Percentiles rank a stretch among this genome's conserved stretches.
phyloP scores from a whole-genome alignment of 1,140 invertebrate species.

The Monomorium pharaonis region DNA sequence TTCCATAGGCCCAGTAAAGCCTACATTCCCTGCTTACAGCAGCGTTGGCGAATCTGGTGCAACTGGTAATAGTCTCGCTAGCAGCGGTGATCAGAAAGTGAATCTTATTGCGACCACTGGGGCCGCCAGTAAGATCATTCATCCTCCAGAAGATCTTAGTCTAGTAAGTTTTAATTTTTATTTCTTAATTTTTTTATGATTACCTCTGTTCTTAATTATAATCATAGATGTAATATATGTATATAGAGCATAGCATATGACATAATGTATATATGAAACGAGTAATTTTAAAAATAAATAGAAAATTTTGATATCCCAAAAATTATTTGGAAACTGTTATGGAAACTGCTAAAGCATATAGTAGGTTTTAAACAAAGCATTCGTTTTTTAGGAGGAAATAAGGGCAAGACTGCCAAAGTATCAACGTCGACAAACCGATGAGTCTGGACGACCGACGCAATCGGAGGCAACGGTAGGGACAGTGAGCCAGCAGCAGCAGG shows the following conservation, averaged over 20 bases:
- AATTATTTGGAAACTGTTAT: background rate
- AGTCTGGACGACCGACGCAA: constrained; percentile 83
- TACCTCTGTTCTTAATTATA: background rate
- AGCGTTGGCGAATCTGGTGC: constrained; percentile 74
- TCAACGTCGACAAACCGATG: constrained; percentile 85
- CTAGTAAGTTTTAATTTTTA: constrained; percentile 86
- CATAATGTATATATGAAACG: background rate
- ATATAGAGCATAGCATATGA: no score
- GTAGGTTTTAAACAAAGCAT: constrained; percentile 6
- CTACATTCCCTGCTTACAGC: constrained; percentile 92
- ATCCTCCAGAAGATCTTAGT: constrained; percentile 97
- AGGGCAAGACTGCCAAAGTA: constrained; percentile 92
- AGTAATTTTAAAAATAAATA: background rate
- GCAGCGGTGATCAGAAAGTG: constrained; percentile 87
- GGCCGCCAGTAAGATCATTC: constrained; percentile 95
- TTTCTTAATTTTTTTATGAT: background rate
- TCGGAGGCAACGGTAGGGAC: constrained; percentile 85
- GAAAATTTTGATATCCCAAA: background rate
- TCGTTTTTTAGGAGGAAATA: constrained; percentile 90
- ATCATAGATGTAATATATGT: background rate
- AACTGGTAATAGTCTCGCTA: constrained; percentile 73
- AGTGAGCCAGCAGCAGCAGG: constrained; percentile 80
- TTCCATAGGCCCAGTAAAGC: constrained; percentile 87
- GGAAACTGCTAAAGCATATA: background rate
- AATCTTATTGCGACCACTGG: constrained; percentile 92